Base-by-base conservation (phyloP, 2,113 vertebrate genomes). In the Crocuta crocuta region DNA sequence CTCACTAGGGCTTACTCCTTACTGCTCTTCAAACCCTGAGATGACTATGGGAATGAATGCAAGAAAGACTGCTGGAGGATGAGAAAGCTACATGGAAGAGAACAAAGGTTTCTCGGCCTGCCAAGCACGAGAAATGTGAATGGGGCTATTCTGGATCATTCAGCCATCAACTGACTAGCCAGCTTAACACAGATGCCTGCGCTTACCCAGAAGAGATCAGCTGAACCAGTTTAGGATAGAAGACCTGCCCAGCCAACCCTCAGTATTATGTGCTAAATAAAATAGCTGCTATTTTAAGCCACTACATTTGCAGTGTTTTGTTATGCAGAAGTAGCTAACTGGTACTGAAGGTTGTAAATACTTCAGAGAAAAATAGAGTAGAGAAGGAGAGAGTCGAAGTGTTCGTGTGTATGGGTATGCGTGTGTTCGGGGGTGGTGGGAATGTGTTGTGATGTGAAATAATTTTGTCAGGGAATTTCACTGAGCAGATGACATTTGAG, bases 401-500 rank as follows among this genome's bases (percentile, higher is more conserved):
- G 1, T 83, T 4, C 43, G 66, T 65, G 33, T 83, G 31, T 81
- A 39, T 58, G 3, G 39, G 15, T 48, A 15, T 87, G 9, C 21
- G 10, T 73, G 23, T 71, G 33, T 61, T 10, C 2, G 10, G n/a
- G 1, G 13, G 24, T 66, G 31, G 43, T 5, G 3, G 23, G 26
- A 10, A 35, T 63, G 21, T 8, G 7, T 71, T 96, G 50, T 58
- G 48, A 55, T 94, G 95, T 93, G 84, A 95, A 82, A 53, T 48
- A 96, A 94, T 8, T 79, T 91, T 79, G 10, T 94, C 63, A 78
- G 24, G 26, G 33, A 84, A 91, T 17, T 28, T 78, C 61, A 4
- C 63, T 78, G 19, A 96, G 15, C 58, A 95, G 61, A 84, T 94
- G 93, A 61, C 5, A 73, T 93, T 82, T 81, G 28, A 96, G 31